Evolutionary conservation across 1,140 invertebrate genomes (phyloP), one percentile per base, ranked within the genome.

Genomic region (Oncopodura yosiiana): DNA sequence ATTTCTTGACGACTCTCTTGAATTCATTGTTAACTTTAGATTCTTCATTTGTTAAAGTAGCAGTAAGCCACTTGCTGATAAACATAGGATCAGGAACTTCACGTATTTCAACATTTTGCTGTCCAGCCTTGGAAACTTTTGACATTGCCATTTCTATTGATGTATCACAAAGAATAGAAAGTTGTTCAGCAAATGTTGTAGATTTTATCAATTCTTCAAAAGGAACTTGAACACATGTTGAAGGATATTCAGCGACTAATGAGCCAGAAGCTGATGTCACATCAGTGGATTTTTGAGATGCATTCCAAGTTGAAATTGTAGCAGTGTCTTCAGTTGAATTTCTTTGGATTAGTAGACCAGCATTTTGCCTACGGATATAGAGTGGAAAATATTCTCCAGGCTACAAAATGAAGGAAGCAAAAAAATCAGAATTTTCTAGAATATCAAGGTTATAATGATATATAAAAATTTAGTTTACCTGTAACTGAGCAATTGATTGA

Each of bases 1-100:
- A 26, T 34, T 58, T 58, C 21, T 58, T 58, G 2, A 42, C 34
- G 0, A 52, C 38, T 18, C 45, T 19, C 2, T 43, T 32, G 12
- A 55, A 21, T 8, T 48, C 14, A 26, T 49, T 27, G 11, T 36
- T 32, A n/a, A 21, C 27, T 21, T 38, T 34, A 14, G 18, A 43
- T 1, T 32, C 3, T 30, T 56, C 53, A 18, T 56, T 16, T 11
- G 24, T 24, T n/a, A 56, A 24, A 8, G 29, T 29, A 0, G 29
- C 41, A 11, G 42, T 43, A 8, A 56, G 30, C 39, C 48, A 56
- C 32, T 56, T 27, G 12, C 39, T 27, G 3, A 56, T 32, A 12
- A 27, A 44, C 8, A 37, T 30, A 1, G 54, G 46, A 19, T 37
- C 27, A 0, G 54, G 12, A 14, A 49, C 44, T 27, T 56, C 48